Conservation (phyloP, 2,797 vertebrate genomes). For the Chaetophractus vellerosus region DNA sequence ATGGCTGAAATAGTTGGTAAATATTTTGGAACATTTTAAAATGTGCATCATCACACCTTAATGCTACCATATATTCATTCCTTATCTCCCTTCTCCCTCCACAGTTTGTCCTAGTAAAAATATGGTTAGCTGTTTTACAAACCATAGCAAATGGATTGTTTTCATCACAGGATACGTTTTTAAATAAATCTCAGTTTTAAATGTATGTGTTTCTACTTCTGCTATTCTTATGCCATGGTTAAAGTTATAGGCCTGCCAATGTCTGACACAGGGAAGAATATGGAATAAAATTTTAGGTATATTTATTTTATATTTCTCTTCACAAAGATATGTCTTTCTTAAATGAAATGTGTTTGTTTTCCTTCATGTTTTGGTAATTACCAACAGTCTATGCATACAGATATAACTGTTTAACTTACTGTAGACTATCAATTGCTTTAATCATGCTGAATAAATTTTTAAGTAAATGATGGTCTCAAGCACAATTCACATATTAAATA, state of each 20-base stretch:
- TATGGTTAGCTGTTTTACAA: not conserved
- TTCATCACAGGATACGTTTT: not conserved
- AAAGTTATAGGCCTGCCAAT: not conserved
- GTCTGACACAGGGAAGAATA: not conserved
- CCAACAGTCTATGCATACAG: not conserved
- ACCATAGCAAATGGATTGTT: not conserved
- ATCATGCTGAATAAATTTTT: not conserved
- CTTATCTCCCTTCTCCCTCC: not conserved
- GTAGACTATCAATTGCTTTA: constrained; percentile 6
- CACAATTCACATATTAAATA: not conserved
- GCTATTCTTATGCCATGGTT: not conserved
- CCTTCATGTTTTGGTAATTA: not conserved
- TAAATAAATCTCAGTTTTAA: constrained; percentile 5
- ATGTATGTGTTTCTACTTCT: not conserved
- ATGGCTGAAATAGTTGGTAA: not conserved
- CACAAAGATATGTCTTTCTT: not conserved
- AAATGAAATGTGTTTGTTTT: not conserved
- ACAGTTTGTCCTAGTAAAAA: not conserved
- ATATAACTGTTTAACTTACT: not conserved
- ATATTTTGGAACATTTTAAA: not conserved
- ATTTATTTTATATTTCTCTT: constrained; percentile 32
- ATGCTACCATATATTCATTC: not conserved
- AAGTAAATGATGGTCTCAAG: not conserved
- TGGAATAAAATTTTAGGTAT: not conserved
- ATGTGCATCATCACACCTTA: not conserved